Percentiles rank a stretch among this genome's conserved stretches.
Evolutionary conservation across 1,140 invertebrate species (phyloP).

Genomic region (Pogonomyrmex californicus): DNA sequence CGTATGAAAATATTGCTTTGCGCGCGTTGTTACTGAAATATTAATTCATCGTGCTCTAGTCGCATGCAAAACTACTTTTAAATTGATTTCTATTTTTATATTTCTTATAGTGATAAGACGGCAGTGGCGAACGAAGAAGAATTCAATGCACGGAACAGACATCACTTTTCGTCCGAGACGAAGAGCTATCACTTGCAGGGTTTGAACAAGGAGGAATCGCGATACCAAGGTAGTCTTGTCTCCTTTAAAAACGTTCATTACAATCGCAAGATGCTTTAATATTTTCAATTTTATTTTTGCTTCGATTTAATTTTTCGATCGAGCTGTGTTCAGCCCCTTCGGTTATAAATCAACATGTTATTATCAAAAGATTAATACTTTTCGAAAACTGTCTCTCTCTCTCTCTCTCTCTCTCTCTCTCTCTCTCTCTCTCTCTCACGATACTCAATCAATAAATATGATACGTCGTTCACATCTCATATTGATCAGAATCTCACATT

Average conservation of each 20-base stretch:
- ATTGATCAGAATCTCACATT: not conserved
- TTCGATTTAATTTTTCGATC: not conserved
- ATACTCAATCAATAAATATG: not conserved
- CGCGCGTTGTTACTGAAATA: not conserved
- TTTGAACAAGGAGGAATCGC: constrained; percentile 33
- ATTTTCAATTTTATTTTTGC: not conserved
- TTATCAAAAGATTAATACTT: not conserved
- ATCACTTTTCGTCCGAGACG: constrained; percentile 70
- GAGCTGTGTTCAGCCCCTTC: too few relatives aligned
- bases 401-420: too few relatives aligned
- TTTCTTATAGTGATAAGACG: constrained; percentile 81
- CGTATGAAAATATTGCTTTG: not conserved
- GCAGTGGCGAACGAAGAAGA: constrained; percentile 76
- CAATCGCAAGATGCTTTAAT: not conserved
- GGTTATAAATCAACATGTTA: too few relatives aligned
- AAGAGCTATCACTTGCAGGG: constrained; percentile 62
- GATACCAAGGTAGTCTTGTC: constrained; percentile 54
- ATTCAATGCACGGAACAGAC: constrained; percentile 76
- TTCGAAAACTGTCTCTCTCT: not conserved
- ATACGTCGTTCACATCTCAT: not conserved
- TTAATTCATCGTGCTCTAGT: not conserved
- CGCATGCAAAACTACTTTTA: not conserved
- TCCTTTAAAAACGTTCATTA: not conserved
- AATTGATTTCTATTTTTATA: constrained; percentile 21
- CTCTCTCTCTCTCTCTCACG: not conserved